Evolutionary conservation across 1,140 invertebrate species (phyloP).

Genomic region (Scaptomyza hsui): DNA sequence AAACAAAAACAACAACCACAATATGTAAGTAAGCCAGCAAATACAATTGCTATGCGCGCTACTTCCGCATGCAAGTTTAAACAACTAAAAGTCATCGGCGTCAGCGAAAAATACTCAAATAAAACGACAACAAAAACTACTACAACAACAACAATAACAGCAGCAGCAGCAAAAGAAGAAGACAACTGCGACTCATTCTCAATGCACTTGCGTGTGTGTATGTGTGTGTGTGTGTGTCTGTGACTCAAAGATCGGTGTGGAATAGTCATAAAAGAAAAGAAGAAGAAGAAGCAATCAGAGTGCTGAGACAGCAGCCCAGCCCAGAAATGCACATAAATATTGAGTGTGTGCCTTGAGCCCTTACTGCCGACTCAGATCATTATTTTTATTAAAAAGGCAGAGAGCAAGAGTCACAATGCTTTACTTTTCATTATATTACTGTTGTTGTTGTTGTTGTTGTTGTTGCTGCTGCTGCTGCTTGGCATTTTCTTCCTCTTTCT

Average conservation of each 20-base stretch:
- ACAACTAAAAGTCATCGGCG: slow-evolving; percentile 61
- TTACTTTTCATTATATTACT: slow-evolving; percentile 44
- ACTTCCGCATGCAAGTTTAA: slow-evolving; percentile 77
- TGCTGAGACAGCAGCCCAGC: slow-evolving; percentile 26
- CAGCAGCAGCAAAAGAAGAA: slow-evolving; percentile 17
- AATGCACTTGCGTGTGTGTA: slow-evolving; percentile 33
- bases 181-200: slow-evolving; percentile 42
- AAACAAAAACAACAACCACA: slow-evolving; percentile 34
- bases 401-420: slow-evolving; percentile 25
- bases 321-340: slow-evolving; percentile 29
- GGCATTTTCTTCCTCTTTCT: slow-evolving; percentile 66
- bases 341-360: slow-evolving; percentile 23
- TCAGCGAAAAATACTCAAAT: slow-evolving; percentile 24
- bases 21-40: slow-evolving; percentile 30
- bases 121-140: slow-evolving; percentile 30
- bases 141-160: slow-evolving; percentile 15
- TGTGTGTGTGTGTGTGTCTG: slow-evolving; percentile 20
- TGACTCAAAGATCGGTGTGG: slow-evolving; percentile 49
- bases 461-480: slow-evolving; percentile 46
- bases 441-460: slow-evolving; percentile 16
- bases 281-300: slow-evolving; percentile 20
- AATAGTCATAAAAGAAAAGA: slow-evolving; percentile 26
- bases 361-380: slow-evolving; percentile 13
- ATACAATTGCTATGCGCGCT: slow-evolving; percentile 55
- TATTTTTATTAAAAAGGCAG: slow-evolving; percentile 11